phyloP scores from a whole-genome alignment of 2,888 invertebrate genomes.

The Conomelus anceps region DNA sequence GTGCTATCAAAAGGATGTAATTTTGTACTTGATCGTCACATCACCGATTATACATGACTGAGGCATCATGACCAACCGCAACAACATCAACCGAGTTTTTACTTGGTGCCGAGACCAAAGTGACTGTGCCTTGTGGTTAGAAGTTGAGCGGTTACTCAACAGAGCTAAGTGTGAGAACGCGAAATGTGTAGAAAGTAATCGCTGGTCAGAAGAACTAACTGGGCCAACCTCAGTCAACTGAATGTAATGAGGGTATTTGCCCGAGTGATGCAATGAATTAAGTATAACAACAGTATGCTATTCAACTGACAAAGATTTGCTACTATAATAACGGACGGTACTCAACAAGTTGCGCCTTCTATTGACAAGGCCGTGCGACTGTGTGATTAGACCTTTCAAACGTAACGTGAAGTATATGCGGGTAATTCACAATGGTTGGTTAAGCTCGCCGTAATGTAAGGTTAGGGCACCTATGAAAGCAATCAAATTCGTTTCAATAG shows the following conservation, averaged over 20 bases:
- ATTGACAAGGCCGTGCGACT: not conserved
- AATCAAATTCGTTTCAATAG: not conserved
- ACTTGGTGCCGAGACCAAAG: not conserved
- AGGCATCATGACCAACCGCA: not conserved
- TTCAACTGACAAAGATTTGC: not conserved
- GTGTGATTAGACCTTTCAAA: not conserved
- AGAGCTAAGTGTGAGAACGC: not conserved
- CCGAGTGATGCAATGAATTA: not conserved
- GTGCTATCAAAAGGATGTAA: not conserved
- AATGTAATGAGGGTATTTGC: not conserved
- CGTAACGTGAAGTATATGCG: not conserved
- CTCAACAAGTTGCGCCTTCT: not conserved
- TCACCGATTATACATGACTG: not conserved
- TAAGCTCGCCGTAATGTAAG: not conserved
- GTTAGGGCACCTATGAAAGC: not conserved
- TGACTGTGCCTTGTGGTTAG: not conserved
- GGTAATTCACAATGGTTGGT: not conserved
- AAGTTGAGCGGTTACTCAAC: not conserved
- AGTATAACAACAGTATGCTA: not conserved
- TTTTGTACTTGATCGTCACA: not conserved
- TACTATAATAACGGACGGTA: not conserved
- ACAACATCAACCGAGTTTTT: not conserved
- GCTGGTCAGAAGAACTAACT: not conserved
- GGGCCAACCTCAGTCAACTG: not conserved
- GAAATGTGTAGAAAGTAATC: not conserved